phyloP scores from a whole-genome alignment of 2,113 vertebrate genomes.

The Chlorodrepanis virens region DNA sequence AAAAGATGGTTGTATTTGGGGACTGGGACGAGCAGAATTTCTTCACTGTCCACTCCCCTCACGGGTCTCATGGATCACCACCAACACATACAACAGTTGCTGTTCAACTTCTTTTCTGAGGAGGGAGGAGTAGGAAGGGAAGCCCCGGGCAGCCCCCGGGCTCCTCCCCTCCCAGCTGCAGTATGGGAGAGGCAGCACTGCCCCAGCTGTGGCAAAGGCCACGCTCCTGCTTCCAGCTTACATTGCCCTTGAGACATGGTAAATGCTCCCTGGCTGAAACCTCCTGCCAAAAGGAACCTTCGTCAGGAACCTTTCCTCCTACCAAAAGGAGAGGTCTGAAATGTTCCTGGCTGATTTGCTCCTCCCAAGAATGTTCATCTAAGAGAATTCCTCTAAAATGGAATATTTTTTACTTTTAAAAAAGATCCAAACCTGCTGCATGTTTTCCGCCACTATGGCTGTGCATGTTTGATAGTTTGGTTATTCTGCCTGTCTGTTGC shows the following conservation, averaged over 20 bases:
- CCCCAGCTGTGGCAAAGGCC: neutral
- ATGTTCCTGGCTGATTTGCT: neutral
- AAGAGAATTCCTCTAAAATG: neutral
- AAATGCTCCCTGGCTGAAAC: neutral
- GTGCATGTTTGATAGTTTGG: neutral
- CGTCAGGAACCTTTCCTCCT: neutral
- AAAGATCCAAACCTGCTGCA: neutral
- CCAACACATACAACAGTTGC: neutral
- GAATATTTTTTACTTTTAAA: neutral
- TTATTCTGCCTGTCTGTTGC: neutral
- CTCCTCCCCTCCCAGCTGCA: neutral
- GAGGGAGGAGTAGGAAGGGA: neutral
- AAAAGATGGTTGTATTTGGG: neutral
- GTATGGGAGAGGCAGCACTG: accelerated
- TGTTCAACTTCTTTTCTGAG: neutral
- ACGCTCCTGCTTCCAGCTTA: neutral
- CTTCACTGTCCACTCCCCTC: neutral
- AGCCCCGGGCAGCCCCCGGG: neutral
- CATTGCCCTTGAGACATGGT: accelerated
- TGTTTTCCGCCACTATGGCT: accelerated
- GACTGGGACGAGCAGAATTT: neutral
- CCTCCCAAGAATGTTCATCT: neutral
- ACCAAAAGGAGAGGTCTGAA: neutral
- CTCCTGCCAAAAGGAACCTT: neutral
- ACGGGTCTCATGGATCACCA: neutral